Percentiles rank a stretch among this genome's conserved stretches.
These are phyloP conservation scores for Anniella stebbinsi DNA, from an alignment of 2,797 vertebrate genomes.

Conservation along the genomic window DNA sequence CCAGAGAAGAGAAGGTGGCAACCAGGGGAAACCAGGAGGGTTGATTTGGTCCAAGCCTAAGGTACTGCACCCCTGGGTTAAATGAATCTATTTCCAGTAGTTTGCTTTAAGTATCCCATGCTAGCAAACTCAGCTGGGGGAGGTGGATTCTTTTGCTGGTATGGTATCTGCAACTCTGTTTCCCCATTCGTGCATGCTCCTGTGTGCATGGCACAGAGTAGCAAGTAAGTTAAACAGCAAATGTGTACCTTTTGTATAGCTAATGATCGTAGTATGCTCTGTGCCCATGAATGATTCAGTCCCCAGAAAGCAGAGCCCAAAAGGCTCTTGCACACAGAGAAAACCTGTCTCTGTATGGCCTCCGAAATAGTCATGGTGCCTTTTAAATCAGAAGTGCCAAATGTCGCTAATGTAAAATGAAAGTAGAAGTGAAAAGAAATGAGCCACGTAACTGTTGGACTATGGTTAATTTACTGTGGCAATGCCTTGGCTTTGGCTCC, in stretches of 20 bases:
- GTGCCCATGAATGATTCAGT: constrained; percentile 10
- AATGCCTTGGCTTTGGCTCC: constrained; percentile 60
- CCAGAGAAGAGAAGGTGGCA: too few relatives aligned
- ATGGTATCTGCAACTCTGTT: background rate
- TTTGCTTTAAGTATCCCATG: background rate
- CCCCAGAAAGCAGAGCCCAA: background rate
- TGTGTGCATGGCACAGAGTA: background rate
- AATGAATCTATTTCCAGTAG: background rate
- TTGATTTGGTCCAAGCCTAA: too few relatives aligned
- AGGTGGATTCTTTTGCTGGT: background rate
- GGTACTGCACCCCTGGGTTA: background rate
- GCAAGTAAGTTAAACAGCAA: background rate
- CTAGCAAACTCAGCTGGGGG: background rate
- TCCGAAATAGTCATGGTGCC: constrained; percentile 38
- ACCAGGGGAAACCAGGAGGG: too few relatives aligned
- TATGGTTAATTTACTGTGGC: constrained; percentile 68
- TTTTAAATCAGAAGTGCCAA: constrained; percentile 53
- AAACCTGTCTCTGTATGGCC: constrained; percentile 4
- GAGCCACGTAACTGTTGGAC: constrained; percentile 52
- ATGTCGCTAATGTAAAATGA: constrained; percentile 69
- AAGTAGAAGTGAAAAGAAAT: constrained; percentile 72
- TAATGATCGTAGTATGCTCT: background rate
- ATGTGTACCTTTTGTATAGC: constrained; percentile 34
- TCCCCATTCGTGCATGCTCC: background rate
- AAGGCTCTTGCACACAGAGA: constrained; percentile 10